Evolutionary conservation across 2,797 vertebrate species (phyloP).

Genomic region (Dallia pectoralis): DNA sequence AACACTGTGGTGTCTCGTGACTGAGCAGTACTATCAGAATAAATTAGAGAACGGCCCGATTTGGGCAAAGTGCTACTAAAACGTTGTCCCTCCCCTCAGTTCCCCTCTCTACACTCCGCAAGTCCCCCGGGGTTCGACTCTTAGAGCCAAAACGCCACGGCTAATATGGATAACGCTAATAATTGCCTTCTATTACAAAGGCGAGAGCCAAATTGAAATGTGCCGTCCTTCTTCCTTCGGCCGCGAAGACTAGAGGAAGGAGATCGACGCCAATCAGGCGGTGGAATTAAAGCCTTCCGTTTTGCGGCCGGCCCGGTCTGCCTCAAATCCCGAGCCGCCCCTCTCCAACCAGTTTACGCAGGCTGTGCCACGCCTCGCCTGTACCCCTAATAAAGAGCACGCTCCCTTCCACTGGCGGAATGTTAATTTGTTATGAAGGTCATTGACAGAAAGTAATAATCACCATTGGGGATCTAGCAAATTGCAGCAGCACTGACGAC

Average conservation of each 20-base stretch:
- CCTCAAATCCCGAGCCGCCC: neutral
- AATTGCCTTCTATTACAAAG: neutral
- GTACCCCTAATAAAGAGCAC: slow-evolving; percentile 76
- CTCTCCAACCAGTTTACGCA: slow-evolving; percentile 64
- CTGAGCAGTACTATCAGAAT: slow-evolving; percentile 43
- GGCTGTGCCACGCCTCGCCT: slow-evolving; percentile 36
- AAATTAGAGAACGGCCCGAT: slow-evolving; percentile 51
- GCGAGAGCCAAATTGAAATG: neutral
- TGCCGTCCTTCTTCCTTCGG: neutral
- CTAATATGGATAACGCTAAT: neutral
- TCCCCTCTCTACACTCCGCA: slow-evolving; percentile 4
- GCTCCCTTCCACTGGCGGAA: slow-evolving; percentile 81
- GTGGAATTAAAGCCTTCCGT: neutral
- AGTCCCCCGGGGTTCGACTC: neutral
- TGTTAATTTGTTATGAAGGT: slow-evolving; percentile 85
- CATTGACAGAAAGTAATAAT: slow-evolving; percentile 80
- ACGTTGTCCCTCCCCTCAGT: slow-evolving; percentile 31
- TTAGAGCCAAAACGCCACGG: neutral
- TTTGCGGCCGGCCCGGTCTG: neutral
- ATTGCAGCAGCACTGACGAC: slow-evolving; percentile 73
- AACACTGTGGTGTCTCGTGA: slow-evolving; percentile 52
- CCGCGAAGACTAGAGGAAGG: neutral
- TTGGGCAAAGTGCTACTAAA: slow-evolving; percentile 61
- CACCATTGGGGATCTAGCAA: slow-evolving; percentile 79
- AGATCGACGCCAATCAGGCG: neutral